Base-by-base conservation (phyloP, 2,888 invertebrate genomes). In the Melinaea marsaeus region DNA sequence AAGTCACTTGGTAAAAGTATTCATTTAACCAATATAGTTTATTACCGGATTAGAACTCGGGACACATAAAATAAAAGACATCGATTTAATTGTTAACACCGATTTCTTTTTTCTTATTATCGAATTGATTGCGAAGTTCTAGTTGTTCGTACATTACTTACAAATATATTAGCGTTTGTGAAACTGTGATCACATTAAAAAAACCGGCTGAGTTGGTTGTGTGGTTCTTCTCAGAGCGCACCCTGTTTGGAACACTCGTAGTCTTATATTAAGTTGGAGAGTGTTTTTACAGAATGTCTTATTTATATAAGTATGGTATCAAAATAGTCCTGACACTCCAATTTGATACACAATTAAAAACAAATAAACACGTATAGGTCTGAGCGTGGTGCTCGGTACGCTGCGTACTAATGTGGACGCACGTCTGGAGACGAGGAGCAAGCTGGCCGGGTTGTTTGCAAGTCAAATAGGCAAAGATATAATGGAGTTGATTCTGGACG, bases 401-500 rank as follows among this genome's bases (percentile, higher is more conserved):
- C 78, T 96, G 4, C 92, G 95, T 57, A 94, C 95, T 58, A 90
- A 93, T 46, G 93, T 97, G 2, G 95, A 95, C 70, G 93, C 93
- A 65, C 91, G 94, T 54, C 81, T 95, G 22, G 94, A 94, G 63
- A 94, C 95, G 55, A 92, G 94, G 51, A 91, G 93, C 34, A 93
- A 93, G 61, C 92, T 96, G 58, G 92, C 97, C 6, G 92, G 92
- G 34, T 87, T 93, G 75, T 94, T 97, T 75, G 94, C 94, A 65
- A 92, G 92, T 56, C 93, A 94, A 70, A 92, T 97, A 70, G 95
- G 95, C 68, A 95, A 94, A 69, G 97, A 97, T 75, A 95, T 97
- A 51, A 92, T 93, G 75, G 87, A 91, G 0, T 91, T 98, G 13
- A 94, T 94, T 75, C 91, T 93, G 48, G 94, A 95, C 71, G 94